Base-by-base conservation (phyloP, 2,113 vertebrate species). In the Phaethornis superciliosus region DNA sequence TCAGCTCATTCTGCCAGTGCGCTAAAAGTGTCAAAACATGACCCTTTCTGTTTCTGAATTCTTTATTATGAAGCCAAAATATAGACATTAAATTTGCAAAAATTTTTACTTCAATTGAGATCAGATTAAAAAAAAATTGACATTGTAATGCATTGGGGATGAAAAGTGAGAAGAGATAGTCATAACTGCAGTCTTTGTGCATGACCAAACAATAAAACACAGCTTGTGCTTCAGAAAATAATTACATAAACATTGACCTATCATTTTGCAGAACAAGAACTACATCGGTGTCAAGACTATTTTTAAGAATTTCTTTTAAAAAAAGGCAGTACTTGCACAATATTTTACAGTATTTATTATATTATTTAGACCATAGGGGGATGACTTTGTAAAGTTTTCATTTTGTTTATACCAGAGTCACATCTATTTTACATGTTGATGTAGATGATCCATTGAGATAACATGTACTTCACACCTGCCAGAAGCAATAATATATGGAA, bases 91-190 rank as follows among this genome's bases (percentile, higher is more conserved):
- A 12, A 77, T 88, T 55, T 80, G 42, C 16, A 86, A 88, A 80
- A 92, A 4, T 1, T 13, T 13, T 32, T 19, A 15, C 35, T 88
- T 83, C 63, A 74, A 74, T 35, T 27, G 33, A 89, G 47, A 51
- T 51, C 51, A 74, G 27, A 77, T 14, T 7, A 90, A 62, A 7
- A 56, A 60, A 59, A 93, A 35, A n/a, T 16, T 40, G 15, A 22
- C 13, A 86, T 35, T 0, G 3, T 32, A 63, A 64, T 1, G 6
- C 0, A 0, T 15, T 65, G 46, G 46, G 46, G 35, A 69, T 18
- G 4, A 23, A 12, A 85, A 9, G 18, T 33, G 13, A 90, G 42
- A 90, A 81, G 44, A 74, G 5, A 28, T 1, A 55, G 32, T 52
- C 42, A 70, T 32, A 63, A 65, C 62, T 86, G 23, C 28, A 55